Evolutionary conservation across 2,113 vertebrate species (phyloP).

Genomic region (Cardinalis cardinalis): DNA sequence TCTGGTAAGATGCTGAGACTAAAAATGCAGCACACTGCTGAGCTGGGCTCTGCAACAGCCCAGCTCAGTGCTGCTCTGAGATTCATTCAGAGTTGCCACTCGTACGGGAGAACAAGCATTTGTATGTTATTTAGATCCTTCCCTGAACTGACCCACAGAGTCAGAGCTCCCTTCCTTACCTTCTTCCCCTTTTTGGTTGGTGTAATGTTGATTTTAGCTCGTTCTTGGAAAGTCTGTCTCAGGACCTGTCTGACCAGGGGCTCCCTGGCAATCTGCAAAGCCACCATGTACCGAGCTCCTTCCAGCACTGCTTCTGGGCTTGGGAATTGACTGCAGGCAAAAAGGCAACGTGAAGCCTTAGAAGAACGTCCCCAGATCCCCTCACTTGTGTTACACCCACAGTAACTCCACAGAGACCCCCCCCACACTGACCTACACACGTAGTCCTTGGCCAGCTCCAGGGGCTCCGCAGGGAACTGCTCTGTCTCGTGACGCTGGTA

Average conservation of each 20-base stretch:
- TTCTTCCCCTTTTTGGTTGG: constrained; percentile 98
- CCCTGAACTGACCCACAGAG: background rate
- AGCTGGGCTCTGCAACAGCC: background rate
- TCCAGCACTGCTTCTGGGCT: constrained; percentile 91
- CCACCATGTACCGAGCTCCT: constrained; percentile 97
- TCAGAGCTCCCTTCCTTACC: constrained; percentile 66
- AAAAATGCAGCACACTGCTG: background rate
- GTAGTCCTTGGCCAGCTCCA: constrained; percentile 96
- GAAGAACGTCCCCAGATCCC: background rate
- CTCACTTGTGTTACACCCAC: background rate
- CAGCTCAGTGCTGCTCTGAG: background rate
- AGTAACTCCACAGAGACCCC: background rate
- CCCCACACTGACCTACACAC: constrained; percentile 81
- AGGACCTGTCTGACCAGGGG: constrained; percentile 95
- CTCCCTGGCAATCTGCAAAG: constrained; percentile 94
- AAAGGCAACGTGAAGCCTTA: background rate
- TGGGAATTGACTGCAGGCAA: constrained; percentile 83
- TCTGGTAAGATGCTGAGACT: background rate
- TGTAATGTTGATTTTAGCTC: constrained; percentile 94
- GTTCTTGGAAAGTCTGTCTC: constrained; percentile 95
- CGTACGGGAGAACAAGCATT: background rate
- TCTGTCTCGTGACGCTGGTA: constrained; percentile 98
- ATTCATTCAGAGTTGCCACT: background rate
- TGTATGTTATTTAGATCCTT: background rate
- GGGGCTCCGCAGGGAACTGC: constrained; percentile 95